Base-by-base conservation (phyloP, 2,888 invertebrate genomes). In the Acanthoscelides obtectus region DNA sequence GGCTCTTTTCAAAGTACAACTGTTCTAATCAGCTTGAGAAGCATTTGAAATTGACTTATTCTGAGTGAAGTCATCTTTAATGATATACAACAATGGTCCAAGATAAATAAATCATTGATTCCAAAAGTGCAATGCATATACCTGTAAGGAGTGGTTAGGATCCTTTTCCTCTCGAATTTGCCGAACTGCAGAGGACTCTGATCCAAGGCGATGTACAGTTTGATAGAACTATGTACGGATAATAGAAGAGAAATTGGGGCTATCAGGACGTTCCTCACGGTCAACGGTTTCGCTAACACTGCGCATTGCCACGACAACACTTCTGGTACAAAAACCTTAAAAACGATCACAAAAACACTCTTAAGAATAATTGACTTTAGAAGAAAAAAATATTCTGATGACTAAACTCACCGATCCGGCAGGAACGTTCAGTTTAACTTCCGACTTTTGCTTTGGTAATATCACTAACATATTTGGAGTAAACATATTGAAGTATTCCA, bases 201-300 rank as follows among this genome's bases (percentile, higher is more conserved):
- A 84, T 98, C 97, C 68, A 97, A 85, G 0, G 97, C 96, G 72
- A 98, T 92, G 83, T 97, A 98, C 77, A 98, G 87, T 69, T 94
- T 91, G 27, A 90, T 84, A 0, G 91, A 90, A 4, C 95, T 94
- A 82, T 96, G 96, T 19, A 97, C 88, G 65, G 96, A 97, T 19
- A 98, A 87, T 70, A 94, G 87, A 68, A 97, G 85, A 63, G 92
- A 91, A 20, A 96, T 84, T 0, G 94, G 92, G 70, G 93, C 91
- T 64, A 98, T 89, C 66, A 86, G 86, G 66, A 98, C 87, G 63
- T 85, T 87, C 73, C 90, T 87, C 4, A 94, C 81, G 66, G 88
- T 87, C 73, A 92, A 79, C 0, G 92, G 91, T 67, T 87, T 86
- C 0, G 90, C 88, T 66, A 90, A 83, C 73, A 87, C 86, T 69